Evolutionary conservation across 1,140 invertebrate species (phyloP), one percentile per base, ranked within the genome.

Genomic region (Penaeus vannamei): DNA sequence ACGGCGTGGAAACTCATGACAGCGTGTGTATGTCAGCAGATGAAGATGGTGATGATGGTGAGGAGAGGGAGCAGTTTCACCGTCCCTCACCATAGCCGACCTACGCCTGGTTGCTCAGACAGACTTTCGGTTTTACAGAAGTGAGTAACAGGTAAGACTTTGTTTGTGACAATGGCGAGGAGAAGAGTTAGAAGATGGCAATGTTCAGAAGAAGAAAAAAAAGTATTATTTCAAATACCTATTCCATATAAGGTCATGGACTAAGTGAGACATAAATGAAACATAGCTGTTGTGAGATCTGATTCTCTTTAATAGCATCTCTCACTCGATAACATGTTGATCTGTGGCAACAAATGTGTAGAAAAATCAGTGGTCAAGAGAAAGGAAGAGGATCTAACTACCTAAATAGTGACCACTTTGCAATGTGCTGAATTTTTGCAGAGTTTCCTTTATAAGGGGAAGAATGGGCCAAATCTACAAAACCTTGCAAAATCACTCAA

Each of bases 401-500:
- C 53, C 53, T 53, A 53, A 14, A 17, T 53, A 17, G 12, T 53
- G 53, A 53, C 53, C 53, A 53, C 53, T 59, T 81, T 81, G 79
- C 79, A 84, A 42, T 42, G 42, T 32, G 59, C 26, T 64, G 64
- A 42, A 64, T n/a, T 62, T 66, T 62, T 32, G 59, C 26, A 29
- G 62, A 53, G 53, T 62, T 29, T 42, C 32, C 42, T n/a, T n/a
- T 26, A 61, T 64, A 84, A 62, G 42, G 46, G 64, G 83, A 64
- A 69, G 23, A 84, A 69, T 59, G 83, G 83, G 69, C 83, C 61
- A 84, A 84, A 84, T 42, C 83, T 84, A 84, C 83, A 84, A 84
- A 84, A 84, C n/a, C 83, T 53, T 84, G 83, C 61, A 84, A 69
- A n/a, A 23, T 84, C 83, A 69, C 83, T 29, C 83, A 84, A 53